phyloP scores from a whole-genome alignment of 2,888 invertebrate genomes.

The Graphium colonna region DNA sequence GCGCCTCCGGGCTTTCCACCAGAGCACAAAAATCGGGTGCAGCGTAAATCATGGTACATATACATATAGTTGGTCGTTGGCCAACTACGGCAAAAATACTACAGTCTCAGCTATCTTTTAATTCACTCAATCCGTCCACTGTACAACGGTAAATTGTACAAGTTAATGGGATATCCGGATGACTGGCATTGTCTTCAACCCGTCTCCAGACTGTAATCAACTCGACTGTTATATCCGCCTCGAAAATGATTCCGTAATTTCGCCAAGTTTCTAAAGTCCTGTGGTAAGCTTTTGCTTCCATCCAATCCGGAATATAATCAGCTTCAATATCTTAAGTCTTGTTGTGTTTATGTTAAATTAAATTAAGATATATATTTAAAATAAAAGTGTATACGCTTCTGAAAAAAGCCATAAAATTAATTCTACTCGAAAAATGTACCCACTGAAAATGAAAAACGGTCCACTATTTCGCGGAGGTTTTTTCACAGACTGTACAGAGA shows the following conservation, averaged over 20 bases:
- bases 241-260: constrained; percentile 14
- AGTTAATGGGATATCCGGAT: constrained; percentile 73
- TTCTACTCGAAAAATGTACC: constrained; percentile 2
- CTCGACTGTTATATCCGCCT: constrained; percentile 35
- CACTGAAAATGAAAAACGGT: constrained; percentile 7
- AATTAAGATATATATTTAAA: too few species aligned
- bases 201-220: constrained; percentile 55
- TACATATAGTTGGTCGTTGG: constrained; percentile 55
- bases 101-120: constrained; percentile 71
- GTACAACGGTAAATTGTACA: constrained; percentile 62
- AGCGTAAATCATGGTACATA: constrained; percentile 49
- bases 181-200: constrained; percentile 69
- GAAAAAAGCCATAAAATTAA: constrained; percentile 1
- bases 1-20: constrained; percentile 47
- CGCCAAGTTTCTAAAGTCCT: constrained; percentile 1
- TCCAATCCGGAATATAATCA: too few species aligned
- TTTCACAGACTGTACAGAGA: neutral
- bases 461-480: constrained; percentile 8
- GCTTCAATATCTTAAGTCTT: too few species aligned
- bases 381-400: neutral
- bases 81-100: constrained; percentile 72
- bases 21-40: constrained; percentile 52
- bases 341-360: too few species aligned
- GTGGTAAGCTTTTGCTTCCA: too few species aligned
- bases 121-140: constrained; percentile 75